Evolutionary conservation across 92 coral and sea anemone species (phyloP).

Genomic region (Zoanthus solanderi): DNA sequence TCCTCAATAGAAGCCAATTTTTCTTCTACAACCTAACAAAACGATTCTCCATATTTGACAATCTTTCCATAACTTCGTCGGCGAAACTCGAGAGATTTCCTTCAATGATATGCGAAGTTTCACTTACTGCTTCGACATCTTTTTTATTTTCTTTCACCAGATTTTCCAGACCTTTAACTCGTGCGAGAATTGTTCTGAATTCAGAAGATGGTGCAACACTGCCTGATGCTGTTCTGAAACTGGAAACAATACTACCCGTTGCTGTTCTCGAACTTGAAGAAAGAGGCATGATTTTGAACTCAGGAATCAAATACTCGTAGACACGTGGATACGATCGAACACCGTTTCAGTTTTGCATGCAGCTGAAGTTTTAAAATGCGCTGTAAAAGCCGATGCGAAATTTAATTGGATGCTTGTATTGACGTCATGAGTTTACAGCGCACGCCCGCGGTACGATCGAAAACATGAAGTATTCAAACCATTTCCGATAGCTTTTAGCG

Average conservation of each 20-base stretch:
- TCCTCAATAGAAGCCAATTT: not conserved
- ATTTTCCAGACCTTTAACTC: not conserved
- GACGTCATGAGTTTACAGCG: not conserved
- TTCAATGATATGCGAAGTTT: not conserved
- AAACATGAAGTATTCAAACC: not conserved
- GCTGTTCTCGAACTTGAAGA: not conserved
- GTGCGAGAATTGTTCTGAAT: not conserved
- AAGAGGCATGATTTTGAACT: not conserved
- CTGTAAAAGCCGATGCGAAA: not conserved
- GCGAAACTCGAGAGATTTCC: not conserved
- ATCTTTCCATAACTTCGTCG: conserved; percentile 1
- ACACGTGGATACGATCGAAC: not conserved
- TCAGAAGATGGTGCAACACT: not conserved
- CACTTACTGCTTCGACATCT: not conserved
- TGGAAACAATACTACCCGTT: not conserved
- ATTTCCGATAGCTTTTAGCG: not conserved
- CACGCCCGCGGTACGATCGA: not conserved
- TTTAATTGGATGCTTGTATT: not conserved
- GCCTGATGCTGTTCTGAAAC: not conserved
- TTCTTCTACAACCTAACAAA: not conserved
- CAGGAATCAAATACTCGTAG: not conserved
- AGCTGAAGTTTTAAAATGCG: not conserved
- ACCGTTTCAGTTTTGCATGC: not conserved
- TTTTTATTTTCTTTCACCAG: conserved; percentile 1
- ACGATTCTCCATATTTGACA: not conserved